Evolutionary conservation across 2,888 invertebrate genomes (phyloP).

Genomic region (Neoscelio sp.): DNA sequence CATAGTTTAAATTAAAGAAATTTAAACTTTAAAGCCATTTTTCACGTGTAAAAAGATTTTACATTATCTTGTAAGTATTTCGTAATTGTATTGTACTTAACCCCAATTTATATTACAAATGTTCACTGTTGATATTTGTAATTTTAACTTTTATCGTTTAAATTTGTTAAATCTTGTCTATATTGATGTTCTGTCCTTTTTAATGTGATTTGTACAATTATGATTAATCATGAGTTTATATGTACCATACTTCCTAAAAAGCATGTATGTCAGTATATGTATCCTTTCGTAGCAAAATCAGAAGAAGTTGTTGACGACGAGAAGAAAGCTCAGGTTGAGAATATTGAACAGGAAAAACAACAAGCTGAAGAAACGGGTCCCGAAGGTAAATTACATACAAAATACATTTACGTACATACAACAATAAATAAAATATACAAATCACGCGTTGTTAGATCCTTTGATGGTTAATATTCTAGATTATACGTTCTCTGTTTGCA

Average conservation of each 20-base stretch:
- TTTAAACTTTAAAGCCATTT: not conserved
- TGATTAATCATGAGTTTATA: slow-evolving; percentile 3
- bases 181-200: not conserved
- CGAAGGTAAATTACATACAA: slow-evolving; percentile 78
- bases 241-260: slow-evolving; percentile 11
- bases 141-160: not conserved
- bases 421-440: slow-evolving; percentile 12
- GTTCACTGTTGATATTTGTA: not conserved
- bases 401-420: slow-evolving; percentile 13
- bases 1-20: not conserved
- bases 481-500: not conserved
- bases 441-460: slow-evolving; percentile 8
- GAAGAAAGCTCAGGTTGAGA: slow-evolving; percentile 81
- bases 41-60: not conserved
- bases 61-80: slow-evolving; percentile 51
- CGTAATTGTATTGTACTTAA: not conserved
- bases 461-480: not conserved
- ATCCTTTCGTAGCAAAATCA: slow-evolving; percentile 79
- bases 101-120: not conserved
- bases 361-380: slow-evolving; percentile 81
- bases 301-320: slow-evolving; percentile 81
- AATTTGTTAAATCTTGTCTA: not conserved
- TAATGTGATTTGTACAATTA: slow-evolving; percentile 12
- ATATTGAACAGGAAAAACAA: slow-evolving; percentile 70
- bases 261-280: slow-evolving; percentile 66